Evolutionary conservation across 2,113 vertebrate species (phyloP).

Genomic region (Corythoichthys haematopterus): DNA sequence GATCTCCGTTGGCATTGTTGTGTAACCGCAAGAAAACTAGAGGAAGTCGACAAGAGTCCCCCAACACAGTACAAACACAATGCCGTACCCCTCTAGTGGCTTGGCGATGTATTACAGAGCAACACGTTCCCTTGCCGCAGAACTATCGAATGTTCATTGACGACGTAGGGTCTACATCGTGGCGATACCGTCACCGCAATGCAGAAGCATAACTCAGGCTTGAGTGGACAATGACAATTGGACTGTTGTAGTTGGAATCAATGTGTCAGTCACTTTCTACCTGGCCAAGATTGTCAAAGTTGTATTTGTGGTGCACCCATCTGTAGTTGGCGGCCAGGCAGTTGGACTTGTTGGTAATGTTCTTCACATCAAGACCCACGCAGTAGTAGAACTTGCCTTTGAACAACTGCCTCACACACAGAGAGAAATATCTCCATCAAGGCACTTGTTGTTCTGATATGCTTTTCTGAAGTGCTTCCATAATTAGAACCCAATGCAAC

Average conservation of each 20-base stretch:
- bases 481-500: constrained; percentile 34
- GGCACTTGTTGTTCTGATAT: not conserved
- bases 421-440: constrained; percentile 1
- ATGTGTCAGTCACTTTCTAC: constrained; percentile 49
- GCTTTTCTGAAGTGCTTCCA: constrained; percentile 37
- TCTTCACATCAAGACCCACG: constrained; percentile 86
- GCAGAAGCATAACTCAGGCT: too few species aligned
- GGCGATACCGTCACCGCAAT: too few species aligned
- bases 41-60: too few species aligned
- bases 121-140: too few species aligned
- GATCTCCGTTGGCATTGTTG: too few species aligned
- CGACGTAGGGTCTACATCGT: too few species aligned
- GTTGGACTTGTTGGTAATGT: constrained; percentile 93
- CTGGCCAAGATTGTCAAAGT: constrained; percentile 97
- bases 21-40: too few species aligned
- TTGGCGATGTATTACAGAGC: too few species aligned
- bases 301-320: constrained; percentile 97
- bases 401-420: constrained; percentile 79
- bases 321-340: constrained; percentile 86
- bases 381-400: constrained; percentile 98
- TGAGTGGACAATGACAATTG: not conserved
- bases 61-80: too few species aligned
- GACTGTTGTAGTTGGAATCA: not conserved
- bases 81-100: too few species aligned
- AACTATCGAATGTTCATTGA: too few species aligned